These are phyloP conservation scores for Ichneumoninae sp. DNA, from an alignment of 2,888 invertebrate genomes.

Conservation along the genomic window DNA sequence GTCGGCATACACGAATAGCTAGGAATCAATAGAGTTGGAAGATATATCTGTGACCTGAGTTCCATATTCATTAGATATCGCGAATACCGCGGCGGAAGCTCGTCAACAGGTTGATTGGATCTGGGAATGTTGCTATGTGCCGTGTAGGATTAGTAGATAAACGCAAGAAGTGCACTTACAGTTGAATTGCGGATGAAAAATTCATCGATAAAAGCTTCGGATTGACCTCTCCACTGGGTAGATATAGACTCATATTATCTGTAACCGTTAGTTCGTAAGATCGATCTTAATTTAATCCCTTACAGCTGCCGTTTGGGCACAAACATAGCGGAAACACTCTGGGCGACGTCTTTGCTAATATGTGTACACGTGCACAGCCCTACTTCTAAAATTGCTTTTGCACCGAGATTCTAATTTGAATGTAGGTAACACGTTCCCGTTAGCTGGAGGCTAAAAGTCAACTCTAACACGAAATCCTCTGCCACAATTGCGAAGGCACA, in stretches of 20 bases:
- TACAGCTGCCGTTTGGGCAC: constrained; percentile 33
- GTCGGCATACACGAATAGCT: constrained; percentile 17
- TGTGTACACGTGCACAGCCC: constrained; percentile 24
- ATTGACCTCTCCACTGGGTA: neutral
- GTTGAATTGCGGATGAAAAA: constrained; percentile 29
- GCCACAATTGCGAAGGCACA: constrained; percentile 15
- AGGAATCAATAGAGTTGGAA: constrained; percentile 25
- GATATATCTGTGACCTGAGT: constrained; percentile 30
- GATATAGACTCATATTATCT: constrained; percentile 9
- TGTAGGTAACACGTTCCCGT: constrained; percentile 3
- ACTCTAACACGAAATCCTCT: constrained; percentile 21
- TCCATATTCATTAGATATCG: constrained; percentile 57
- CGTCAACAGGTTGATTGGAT: constrained; percentile 62
- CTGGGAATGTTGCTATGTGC: constrained; percentile 32
- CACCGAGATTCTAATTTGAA: constrained; percentile 43
- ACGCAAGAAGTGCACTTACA: constrained; percentile 6
- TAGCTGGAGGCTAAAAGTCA: constrained; percentile 15
- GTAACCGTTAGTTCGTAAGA: constrained; percentile 37
- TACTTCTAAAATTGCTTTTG: constrained; percentile 53
- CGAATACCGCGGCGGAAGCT: constrained; percentile 17
- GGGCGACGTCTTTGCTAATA: constrained; percentile 27
- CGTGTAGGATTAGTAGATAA: constrained; percentile 17
- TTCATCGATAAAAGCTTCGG: constrained; percentile 34
- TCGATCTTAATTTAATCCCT: constrained; percentile 34
- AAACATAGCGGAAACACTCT: constrained; percentile 21